Percentiles rank a stretch among this genome's conserved stretches.
Conservation (phyloP, 2,888 invertebrate genomes). For the Brenthis hecate region DNA sequence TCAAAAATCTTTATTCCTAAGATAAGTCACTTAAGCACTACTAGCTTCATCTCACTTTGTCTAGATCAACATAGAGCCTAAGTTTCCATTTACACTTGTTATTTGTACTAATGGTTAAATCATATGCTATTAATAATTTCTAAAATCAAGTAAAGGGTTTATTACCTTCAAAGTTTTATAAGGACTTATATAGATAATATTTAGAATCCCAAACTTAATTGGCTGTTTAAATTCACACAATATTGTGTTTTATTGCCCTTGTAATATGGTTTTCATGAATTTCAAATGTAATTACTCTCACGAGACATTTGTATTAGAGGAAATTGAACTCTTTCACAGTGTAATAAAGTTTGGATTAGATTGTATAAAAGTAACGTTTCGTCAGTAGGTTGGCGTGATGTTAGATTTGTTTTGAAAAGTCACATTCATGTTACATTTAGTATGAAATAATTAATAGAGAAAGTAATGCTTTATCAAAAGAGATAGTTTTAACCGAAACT, state of each 20-base stretch:
- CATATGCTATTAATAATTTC: too few species aligned
- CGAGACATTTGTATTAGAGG: constrained; percentile 36
- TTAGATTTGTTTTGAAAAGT: constrained; percentile 2
- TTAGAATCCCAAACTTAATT: constrained; percentile 32
- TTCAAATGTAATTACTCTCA: constrained; percentile 45
- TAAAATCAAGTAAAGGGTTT: not conserved
- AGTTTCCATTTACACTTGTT: too few species aligned
- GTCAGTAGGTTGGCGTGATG: constrained; percentile 1
- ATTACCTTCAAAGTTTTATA: not conserved
- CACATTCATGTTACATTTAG: not conserved
- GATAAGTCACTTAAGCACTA: too few species aligned
- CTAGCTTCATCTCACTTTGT: too few species aligned
- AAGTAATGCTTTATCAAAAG: too few species aligned
- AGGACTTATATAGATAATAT: constrained; percentile 8
- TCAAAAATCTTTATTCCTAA: too few species aligned
- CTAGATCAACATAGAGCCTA: too few species aligned
- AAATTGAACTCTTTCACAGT: constrained; percentile 35
- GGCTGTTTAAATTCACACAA: constrained; percentile 38
- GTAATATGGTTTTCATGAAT: constrained; percentile 46
- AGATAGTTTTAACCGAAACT: too few species aligned
- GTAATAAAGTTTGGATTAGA: constrained; percentile 40
- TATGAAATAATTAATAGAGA: too few species aligned
- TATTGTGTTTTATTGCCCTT: constrained; percentile 44
- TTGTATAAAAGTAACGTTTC: not conserved
- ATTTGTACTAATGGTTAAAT: too few species aligned